Percentiles rank a stretch among this genome's conserved stretches.
Conservation (phyloP, 2,113 vertebrate genomes). For the Limnothrissa miodon region DNA sequence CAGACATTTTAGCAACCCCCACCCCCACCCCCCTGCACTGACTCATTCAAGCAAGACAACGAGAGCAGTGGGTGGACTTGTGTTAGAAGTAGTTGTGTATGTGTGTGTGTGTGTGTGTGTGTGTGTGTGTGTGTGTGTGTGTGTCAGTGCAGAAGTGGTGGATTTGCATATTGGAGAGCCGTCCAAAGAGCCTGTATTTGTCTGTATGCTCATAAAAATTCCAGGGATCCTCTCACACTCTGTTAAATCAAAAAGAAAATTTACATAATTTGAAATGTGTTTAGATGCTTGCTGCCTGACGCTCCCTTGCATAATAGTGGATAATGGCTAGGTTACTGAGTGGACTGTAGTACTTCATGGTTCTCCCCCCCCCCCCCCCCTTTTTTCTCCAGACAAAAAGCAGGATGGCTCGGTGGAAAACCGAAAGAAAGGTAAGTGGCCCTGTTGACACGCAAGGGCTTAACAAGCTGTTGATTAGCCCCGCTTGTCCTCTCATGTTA, state of each 20-base stretch:
- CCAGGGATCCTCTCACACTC: conserved; percentile 6
- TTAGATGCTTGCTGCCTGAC: conserved; percentile 31
- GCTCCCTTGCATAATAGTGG: conserved; percentile 23
- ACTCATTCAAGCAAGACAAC: neutral
- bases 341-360: conserved; percentile 34
- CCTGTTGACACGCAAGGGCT: conserved; percentile 34
- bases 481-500: conserved; percentile 34
- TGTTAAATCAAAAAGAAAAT: conserved; percentile 40
- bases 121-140: neutral
- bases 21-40: neutral
- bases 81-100: neutral
- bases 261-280: conserved; percentile 44
- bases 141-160: neutral
- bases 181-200: conserved; percentile 15
- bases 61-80: neutral
- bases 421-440: conserved; percentile 91
- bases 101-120: neutral
- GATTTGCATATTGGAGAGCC: conserved; percentile 17
- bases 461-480: conserved; percentile 39
- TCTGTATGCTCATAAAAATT: conserved; percentile 35
- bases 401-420: conserved; percentile 94
- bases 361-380: conserved; percentile 45
- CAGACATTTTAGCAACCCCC: conserved; percentile 33
- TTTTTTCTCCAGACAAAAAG: conserved; percentile 83
- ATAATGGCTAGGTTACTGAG: conserved; percentile 26